phyloP scores from a whole-genome alignment of 1,140 invertebrate species.

The Saccostrea cuccullata region DNA sequence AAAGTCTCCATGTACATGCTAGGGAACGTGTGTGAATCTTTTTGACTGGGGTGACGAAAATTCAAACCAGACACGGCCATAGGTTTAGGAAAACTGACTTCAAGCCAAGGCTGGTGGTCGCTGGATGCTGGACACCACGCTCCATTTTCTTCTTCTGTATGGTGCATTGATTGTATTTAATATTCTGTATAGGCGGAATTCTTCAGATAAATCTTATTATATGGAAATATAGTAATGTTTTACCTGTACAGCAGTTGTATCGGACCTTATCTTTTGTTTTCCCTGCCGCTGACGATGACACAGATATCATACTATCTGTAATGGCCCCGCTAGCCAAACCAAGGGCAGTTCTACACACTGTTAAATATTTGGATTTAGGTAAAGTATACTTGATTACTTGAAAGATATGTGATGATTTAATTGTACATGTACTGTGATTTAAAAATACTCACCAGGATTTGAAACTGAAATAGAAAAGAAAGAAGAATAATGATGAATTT shows the following conservation, averaged over 20 bases:
- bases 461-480: slow-evolving; percentile 6
- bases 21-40: background rate
- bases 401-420: too few relatives aligned
- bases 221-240: too few relatives aligned
- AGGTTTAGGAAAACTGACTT: slow-evolving; percentile 44
- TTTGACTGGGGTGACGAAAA: slow-evolving; percentile 43
- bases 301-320: slow-evolving; percentile 34
- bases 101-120: slow-evolving; percentile 51
- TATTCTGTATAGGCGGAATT: too few relatives aligned
- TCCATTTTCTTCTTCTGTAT: slow-evolving; percentile 45
- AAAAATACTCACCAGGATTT: background rate
- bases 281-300: slow-evolving; percentile 30
- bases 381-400: too few relatives aligned
- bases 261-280: slow-evolving; percentile 55
- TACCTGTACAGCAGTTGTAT: slow-evolving; percentile 52
- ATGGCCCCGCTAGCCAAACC: slow-evolving; percentile 41
- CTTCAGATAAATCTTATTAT: too few relatives aligned
- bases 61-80: slow-evolving; percentile 35
- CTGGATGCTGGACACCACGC: slow-evolving; percentile 53
- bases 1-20: slow-evolving; percentile 54
- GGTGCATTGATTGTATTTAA: too few relatives aligned
- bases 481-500: too few relatives aligned
- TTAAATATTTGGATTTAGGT: background rate
- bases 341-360: slow-evolving; percentile 40
- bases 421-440: background rate